Evolutionary conservation across 2,888 invertebrate species (phyloP).

Genomic region (Nesidiocoris tenuis): DNA sequence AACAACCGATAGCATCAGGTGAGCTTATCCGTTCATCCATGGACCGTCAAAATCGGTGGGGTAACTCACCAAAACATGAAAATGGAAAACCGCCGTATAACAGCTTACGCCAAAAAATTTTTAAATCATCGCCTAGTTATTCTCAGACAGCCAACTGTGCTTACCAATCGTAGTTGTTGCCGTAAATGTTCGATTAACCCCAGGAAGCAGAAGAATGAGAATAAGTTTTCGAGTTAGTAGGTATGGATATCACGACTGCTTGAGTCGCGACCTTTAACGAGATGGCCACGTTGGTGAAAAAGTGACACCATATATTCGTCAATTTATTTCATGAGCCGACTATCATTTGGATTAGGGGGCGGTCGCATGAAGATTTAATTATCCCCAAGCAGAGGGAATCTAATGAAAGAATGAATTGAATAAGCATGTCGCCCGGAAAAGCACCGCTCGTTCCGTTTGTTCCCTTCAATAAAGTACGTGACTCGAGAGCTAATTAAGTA

Average conservation of each 20-base stretch:
- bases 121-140: no score
- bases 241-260: no score
- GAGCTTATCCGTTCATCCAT: neutral
- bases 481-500: neutral
- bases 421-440: neutral
- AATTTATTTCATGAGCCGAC: neutral
- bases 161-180: no score
- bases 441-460: neutral
- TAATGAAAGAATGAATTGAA: neutral
- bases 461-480: constrained; percentile 4
- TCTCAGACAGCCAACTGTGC: no score
- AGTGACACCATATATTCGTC: neutral
- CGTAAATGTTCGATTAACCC: no score
- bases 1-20: neutral
- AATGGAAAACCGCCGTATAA: neutral
- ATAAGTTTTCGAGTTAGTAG: no score
- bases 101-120: no score
- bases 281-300: no score
- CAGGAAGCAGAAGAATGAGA: no score
- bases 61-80: neutral
- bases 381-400: neutral
- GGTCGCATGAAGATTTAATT: neutral
- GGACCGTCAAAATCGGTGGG: neutral
- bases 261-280: no score
- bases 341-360: neutral